Evolutionary conservation across 2,113 vertebrate genomes (phyloP).

Genomic region (Gorsachius goisagi): DNA sequence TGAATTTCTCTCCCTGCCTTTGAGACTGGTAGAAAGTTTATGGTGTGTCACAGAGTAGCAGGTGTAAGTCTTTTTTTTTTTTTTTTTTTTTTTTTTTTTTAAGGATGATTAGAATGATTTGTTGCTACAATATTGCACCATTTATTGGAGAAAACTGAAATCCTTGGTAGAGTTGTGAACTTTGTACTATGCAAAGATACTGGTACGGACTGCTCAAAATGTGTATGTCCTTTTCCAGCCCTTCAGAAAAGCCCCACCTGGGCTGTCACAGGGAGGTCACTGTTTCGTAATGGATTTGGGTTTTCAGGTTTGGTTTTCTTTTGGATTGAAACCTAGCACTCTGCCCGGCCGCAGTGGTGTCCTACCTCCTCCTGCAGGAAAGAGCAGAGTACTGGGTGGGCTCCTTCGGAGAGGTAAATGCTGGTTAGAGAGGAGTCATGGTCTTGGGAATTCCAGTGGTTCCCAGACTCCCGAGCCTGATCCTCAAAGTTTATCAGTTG

Average conservation of each 20-base stretch:
- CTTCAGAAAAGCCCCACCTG: neutral
- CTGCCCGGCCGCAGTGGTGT: neutral
- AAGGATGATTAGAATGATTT: neutral
- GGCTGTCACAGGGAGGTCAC: neutral
- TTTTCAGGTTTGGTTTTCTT: neutral
- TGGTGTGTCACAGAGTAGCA: neutral
- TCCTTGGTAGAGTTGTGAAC: neutral
- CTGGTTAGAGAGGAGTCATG: neutral
- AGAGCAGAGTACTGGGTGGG: neutral
- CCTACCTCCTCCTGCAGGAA: neutral
- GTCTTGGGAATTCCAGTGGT: neutral
- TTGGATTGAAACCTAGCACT: neutral
- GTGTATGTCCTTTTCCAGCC: fast-evolving
- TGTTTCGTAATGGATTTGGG: neutral
- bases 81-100: too few species aligned
- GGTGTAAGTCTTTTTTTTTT: neutral
- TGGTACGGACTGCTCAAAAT: neutral
- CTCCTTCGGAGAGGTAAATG: neutral
- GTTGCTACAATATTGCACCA: neutral
- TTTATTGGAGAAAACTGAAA: neutral
- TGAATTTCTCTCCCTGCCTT: neutral
- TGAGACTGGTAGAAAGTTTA: neutral
- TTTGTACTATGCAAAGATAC: neutral
- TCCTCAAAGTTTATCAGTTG: neutral
- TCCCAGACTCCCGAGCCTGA: neutral